Evolutionary conservation across 1,140 invertebrate species (phyloP).

Genomic region (Drosophila pseudoananassae): DNA sequence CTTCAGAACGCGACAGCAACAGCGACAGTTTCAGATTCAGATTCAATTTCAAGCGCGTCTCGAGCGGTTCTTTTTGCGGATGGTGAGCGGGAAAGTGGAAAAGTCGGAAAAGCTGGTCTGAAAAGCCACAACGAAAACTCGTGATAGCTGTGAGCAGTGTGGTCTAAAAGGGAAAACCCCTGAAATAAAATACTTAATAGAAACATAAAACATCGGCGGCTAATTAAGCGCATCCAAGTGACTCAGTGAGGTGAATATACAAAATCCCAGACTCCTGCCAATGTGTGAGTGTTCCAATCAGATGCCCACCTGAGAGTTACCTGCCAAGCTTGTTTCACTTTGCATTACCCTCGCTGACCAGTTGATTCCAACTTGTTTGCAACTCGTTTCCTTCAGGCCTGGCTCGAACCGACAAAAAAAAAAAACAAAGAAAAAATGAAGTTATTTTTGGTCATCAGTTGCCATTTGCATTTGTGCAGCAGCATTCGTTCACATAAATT

Average conservation of each 20-base stretch:
- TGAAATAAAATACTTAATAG: neutral
- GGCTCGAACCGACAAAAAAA: constrained; percentile 3
- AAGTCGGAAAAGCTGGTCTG: constrained; percentile 25
- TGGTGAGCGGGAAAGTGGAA: constrained; percentile 23
- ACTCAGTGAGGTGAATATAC: constrained; percentile 50
- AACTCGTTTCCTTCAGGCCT: constrained; percentile 28
- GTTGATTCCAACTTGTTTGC: constrained; percentile 49
- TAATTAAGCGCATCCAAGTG: neutral
- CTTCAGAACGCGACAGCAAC: constrained; percentile 11
- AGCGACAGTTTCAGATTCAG: constrained; percentile 39
- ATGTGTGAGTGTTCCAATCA: constrained; percentile 25
- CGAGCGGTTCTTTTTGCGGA: constrained; percentile 65
- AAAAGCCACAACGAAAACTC: constrained; percentile 11
- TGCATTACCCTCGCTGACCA: constrained; percentile 50
- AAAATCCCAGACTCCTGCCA: constrained; percentile 11
- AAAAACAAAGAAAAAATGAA: constrained; percentile 17
- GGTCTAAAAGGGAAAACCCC: constrained; percentile 4
- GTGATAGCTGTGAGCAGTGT: constrained; percentile 39
- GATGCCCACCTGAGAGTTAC: constrained; percentile 42
- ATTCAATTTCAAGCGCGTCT: constrained; percentile 80
- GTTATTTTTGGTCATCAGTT: constrained; percentile 51
- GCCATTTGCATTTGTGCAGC: constrained; percentile 43
- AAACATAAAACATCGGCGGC: neutral
- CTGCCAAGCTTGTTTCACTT: constrained; percentile 55
- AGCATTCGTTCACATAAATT: constrained; percentile 57